phyloP scores from a whole-genome alignment of 2,888 invertebrate genomes.

The Micoletzkya japonica region DNA sequence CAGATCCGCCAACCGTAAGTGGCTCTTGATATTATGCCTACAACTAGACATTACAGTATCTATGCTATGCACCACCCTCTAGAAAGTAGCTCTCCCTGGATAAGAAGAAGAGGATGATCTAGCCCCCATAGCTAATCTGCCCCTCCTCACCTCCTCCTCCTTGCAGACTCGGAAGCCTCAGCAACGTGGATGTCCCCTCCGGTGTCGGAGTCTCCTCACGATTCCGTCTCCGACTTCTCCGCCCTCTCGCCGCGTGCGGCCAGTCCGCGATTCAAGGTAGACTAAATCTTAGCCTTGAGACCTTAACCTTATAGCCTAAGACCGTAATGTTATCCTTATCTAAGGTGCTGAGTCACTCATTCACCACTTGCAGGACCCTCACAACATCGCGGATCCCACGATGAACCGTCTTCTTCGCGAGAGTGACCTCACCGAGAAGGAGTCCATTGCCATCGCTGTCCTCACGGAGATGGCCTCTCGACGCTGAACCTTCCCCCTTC shows the following conservation, averaged over 20 bases:
- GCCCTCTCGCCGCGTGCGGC: conserved; percentile 17
- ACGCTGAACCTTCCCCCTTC: not conserved
- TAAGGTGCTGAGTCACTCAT: too few species aligned
- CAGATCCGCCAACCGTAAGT: too few species aligned
- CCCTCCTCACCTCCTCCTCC: too few species aligned
- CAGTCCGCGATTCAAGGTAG: conserved; percentile 22
- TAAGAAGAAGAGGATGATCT: too few species aligned
- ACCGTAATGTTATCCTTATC: not conserved
- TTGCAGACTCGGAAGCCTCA: not conserved
- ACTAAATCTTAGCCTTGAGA: not conserved
- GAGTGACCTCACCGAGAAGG: conserved; percentile 21
- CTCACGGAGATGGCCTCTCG: conserved; percentile 19
- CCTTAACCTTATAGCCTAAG: not conserved
- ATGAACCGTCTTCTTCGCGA: conserved; percentile 15
- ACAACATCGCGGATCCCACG: conserved; percentile 23
- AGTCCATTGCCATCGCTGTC: conserved; percentile 21
- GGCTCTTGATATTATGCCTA: too few species aligned
- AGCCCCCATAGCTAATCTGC: too few species aligned
- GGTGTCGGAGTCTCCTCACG: conserved; percentile 24
- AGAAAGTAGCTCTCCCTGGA: too few species aligned
- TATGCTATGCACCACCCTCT: too few species aligned
- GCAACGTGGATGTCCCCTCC: conserved; percentile 25
- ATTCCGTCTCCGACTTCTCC: conserved; percentile 9
- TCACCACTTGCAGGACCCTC: conserved; percentile 26
- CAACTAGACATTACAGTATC: too few species aligned